A percentile compares a stretch with the other conserved stretches of the same genome.
Conservation (phyloP, 2,888 invertebrate species). For the Coremacera marginata region DNA sequence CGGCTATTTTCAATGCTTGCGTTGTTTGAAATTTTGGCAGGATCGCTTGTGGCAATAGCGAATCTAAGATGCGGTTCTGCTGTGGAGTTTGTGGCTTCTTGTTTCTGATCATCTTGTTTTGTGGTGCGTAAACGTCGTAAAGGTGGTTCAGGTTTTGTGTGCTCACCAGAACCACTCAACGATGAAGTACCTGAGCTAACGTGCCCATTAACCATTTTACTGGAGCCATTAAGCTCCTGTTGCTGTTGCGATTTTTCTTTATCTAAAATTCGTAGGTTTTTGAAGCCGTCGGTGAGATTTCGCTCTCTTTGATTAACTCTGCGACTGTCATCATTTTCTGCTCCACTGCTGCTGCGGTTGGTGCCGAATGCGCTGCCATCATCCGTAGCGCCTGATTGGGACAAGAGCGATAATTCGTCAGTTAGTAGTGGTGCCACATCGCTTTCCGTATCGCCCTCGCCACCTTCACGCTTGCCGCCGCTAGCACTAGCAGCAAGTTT, state of each 20-base stretch:
- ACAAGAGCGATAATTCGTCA: constrained; percentile 58
- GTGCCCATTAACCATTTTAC: constrained; percentile 23
- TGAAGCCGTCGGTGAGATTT: constrained; percentile 51
- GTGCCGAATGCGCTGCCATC: constrained; percentile 43
- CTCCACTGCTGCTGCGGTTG: constrained; percentile 48
- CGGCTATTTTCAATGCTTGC: background rate
- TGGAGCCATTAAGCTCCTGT: constrained; percentile 43
- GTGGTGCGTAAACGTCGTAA: constrained; percentile 53
- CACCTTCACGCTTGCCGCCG: constrained; percentile 53
- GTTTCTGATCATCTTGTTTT: constrained; percentile 52
- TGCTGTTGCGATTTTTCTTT: constrained; percentile 52
- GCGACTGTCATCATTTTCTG: constrained; percentile 36
- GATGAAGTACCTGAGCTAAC: background rate
- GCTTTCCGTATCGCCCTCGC: constrained; percentile 62
- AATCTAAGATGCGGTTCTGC: constrained; percentile 52
- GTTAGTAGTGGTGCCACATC: constrained; percentile 62
- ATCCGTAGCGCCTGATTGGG: constrained; percentile 63
- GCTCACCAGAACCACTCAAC: background rate
- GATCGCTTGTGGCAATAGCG: constrained; percentile 58
- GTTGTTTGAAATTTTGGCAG: constrained; percentile 54
- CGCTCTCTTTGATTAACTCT: constrained; percentile 36
- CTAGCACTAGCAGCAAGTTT: constrained; percentile 58
- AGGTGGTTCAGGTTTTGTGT: constrained; percentile 53
- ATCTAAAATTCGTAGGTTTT: constrained; percentile 64
- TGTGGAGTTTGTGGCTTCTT: constrained; percentile 49